Evolutionary conservation across 2,113 vertebrate species (phyloP).

Genomic region (Delphinapterus leucas): DNA sequence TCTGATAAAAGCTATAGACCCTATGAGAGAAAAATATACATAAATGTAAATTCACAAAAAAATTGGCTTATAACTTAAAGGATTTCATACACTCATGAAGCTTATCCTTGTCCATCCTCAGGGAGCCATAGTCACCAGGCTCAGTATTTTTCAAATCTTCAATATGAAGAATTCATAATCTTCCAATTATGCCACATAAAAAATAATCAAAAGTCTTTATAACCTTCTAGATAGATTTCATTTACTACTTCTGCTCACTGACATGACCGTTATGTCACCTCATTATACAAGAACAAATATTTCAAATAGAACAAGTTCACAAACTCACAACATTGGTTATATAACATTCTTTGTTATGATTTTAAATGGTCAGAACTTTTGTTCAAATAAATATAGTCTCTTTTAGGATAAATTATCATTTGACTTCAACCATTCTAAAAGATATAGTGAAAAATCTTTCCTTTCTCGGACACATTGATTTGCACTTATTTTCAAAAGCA

Average conservation of each 20-base stretch:
- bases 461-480: not conserved
- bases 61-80: not conserved
- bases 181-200: not conserved
- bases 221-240: not conserved
- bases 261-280: not conserved
- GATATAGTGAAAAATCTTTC: not conserved
- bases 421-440: not conserved
- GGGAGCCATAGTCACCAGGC: not conserved
- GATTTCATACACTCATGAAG: not conserved
- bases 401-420: slow-evolving; percentile 24
- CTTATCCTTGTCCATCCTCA: not conserved
- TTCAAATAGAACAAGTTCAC: not conserved
- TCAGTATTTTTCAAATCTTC: not conserved
- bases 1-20: not conserved
- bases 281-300: not conserved
- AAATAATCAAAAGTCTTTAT: not conserved
- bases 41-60: not conserved
- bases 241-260: not conserved
- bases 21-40: not conserved
- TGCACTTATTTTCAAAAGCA: not conserved
- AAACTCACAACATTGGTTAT: not conserved
- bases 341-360: not conserved
- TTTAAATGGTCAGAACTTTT: not conserved
- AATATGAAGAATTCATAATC: not conserved
- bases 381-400: not conserved